Evolutionary conservation across 2,797 vertebrate genomes (phyloP), one percentile per base, ranked within the genome.

Genomic region (Gastrophryne carolinensis): DNA sequence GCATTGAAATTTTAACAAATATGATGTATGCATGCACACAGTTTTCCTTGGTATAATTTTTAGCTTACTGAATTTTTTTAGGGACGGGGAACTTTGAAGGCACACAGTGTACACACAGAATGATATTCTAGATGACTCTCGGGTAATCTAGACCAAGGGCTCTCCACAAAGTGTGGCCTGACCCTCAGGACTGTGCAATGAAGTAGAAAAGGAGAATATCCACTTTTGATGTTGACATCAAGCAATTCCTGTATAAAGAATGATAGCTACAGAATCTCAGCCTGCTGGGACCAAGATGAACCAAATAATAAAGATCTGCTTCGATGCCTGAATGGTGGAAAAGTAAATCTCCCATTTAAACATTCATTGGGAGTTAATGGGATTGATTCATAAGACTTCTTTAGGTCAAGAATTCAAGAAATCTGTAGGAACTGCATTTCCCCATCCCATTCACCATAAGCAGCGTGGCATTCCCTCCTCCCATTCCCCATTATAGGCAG

Each of bases 91-190:
- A 47, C 62, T 66, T 64, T 52, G 66, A 74, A 74, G 52, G 15
- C 2, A 27, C 44, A 27, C 37, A 74, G 53, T 49, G 29, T 21
- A 58, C n/a, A 35, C 24, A 15, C 58, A 66, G 62, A 66, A 66
- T 47, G 32, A 27, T 64, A 63, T 47, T 73, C 66, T 74, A 66
- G 57, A n/a, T n/a, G n/a, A n/a, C n/a, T n/a, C n/a, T n/a, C n/a
- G n/a, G 50, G 54, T 32, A 65, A 64, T 64, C 47, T 44, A 65
- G 34, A 65, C n/a, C 17, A 37, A 49, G 52, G 52, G 44, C 35
- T 54, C 47, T 41, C 13, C 19, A 57, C n/a, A 58, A 37, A 56
- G 50, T 47, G 37, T 19, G 35, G 27, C 27, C 50, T 47, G 52
- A 67, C 52, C 53, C 29, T 30, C 39, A 53, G 64, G 39, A 47